Percentiles rank a stretch among this genome's conserved stretches.
Evolutionary conservation across 2,888 invertebrate species (phyloP).

Genomic region (Sicus ferrugineus): DNA sequence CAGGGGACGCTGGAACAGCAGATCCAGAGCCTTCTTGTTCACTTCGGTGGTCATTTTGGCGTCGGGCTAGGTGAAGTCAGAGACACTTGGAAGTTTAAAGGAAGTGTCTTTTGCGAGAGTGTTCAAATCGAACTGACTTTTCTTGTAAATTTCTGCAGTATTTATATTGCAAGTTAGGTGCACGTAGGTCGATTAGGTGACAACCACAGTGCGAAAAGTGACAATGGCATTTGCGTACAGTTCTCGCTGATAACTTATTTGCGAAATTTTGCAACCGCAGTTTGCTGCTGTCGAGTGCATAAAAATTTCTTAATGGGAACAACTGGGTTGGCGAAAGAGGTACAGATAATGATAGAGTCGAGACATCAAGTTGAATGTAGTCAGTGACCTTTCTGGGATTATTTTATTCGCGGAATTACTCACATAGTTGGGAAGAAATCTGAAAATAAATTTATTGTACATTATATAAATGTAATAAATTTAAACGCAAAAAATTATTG

Average conservation of each 20-base stretch:
- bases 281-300: background rate
- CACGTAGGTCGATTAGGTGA: background rate
- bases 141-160: slow-evolving; percentile 5
- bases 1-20: slow-evolving; percentile 61
- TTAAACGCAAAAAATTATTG: too few relatives aligned
- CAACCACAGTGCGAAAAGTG: background rate
- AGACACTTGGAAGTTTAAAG: background rate
- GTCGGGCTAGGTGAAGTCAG: too few relatives aligned
- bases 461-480: too few relatives aligned
- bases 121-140: slow-evolving; percentile 2
- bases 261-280: slow-evolving; percentile 1
- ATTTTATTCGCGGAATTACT: too few relatives aligned
- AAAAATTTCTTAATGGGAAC: too few relatives aligned
- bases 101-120: background rate
- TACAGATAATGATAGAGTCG: too few relatives aligned
- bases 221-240: background rate
- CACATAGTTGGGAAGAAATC: too few relatives aligned
- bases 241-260: background rate
- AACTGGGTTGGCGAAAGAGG: too few relatives aligned
- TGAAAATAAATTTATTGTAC: too few relatives aligned
- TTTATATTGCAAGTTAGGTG: background rate
- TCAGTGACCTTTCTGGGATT: too few relatives aligned
- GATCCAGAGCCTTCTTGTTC: slow-evolving; percentile 52
- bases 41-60: slow-evolving; percentile 47
- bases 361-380: too few relatives aligned